phyloP scores from a whole-genome alignment of 2,888 invertebrate genomes.

The Cenopis cana region DNA sequence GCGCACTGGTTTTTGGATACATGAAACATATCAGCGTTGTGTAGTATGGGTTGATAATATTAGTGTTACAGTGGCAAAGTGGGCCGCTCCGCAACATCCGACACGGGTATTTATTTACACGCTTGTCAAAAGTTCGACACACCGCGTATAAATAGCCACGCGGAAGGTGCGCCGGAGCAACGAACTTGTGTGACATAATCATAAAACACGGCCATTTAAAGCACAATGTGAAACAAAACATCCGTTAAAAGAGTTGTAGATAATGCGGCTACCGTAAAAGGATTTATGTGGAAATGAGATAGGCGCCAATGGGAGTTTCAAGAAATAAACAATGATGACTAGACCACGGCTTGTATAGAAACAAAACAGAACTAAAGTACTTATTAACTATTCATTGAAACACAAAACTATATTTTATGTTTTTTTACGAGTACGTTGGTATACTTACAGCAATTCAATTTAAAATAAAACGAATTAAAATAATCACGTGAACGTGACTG shows the following conservation, averaged over 20 bases:
- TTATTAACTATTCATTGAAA: neutral
- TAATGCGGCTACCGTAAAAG: constrained; percentile 60
- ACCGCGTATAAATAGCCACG: constrained; percentile 75
- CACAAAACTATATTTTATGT: no score
- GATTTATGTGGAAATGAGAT: constrained; percentile 57
- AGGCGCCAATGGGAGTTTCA: constrained; percentile 35
- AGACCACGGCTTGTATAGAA: neutral
- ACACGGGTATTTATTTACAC: constrained; percentile 75
- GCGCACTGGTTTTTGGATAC: neutral
- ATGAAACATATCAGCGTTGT: constrained; percentile 5
- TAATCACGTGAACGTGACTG: no score
- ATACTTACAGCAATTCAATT: no score
- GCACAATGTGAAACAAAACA: constrained; percentile 62
- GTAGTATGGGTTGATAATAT: constrained; percentile 31
- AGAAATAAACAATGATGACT: constrained; percentile 26
- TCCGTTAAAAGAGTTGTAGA: constrained; percentile 58
- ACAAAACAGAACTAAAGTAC: neutral
- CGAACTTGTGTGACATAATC: constrained; percentile 72
- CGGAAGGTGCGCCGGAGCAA: constrained; percentile 80
- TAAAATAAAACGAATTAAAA: no score
- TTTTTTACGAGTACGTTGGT: no score
- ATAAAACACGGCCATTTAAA: constrained; percentile 61
- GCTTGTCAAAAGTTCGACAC: constrained; percentile 82
- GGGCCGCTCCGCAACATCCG: constrained; percentile 57
- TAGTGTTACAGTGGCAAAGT: constrained; percentile 40